Conservation (phyloP, 2,888 invertebrate species). For the Platypus cylindrus region DNA sequence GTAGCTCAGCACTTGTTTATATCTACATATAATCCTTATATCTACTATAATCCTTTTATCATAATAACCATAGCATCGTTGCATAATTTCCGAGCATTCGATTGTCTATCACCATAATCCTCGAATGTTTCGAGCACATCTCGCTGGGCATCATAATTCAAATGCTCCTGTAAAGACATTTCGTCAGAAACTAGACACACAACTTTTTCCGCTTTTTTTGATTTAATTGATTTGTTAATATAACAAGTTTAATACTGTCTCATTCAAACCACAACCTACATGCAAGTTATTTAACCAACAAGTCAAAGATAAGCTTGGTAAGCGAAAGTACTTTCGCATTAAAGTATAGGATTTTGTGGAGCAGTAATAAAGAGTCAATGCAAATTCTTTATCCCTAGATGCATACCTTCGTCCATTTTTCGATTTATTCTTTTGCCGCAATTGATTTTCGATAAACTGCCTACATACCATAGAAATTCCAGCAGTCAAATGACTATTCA, state of each 20-base stretch:
- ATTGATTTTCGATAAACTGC: too few relatives aligned
- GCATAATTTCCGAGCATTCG: slow-evolving; percentile 1
- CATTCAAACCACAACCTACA: background rate
- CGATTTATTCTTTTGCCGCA: too few relatives aligned
- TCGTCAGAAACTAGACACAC: slow-evolving; percentile 4
- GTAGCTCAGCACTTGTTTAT: slow-evolving; percentile 4
- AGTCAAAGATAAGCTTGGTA: background rate
- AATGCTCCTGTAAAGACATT: slow-evolving; percentile 3
- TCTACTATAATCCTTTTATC: slow-evolving; percentile 2
- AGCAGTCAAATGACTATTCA: too few relatives aligned
- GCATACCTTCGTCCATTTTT: background rate
- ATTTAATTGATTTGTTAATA: slow-evolving; percentile 2
- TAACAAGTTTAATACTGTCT: background rate
- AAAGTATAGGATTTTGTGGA: slow-evolving; percentile 1
- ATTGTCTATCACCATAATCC: background rate
- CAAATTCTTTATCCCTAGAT: slow-evolving; percentile 1
- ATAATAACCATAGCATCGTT: slow-evolving; percentile 5
- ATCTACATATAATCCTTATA: too few relatives aligned
- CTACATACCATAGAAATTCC: too few relatives aligned
- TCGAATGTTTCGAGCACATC: background rate
- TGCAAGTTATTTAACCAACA: background rate
- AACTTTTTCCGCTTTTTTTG: slow-evolving; percentile 4
- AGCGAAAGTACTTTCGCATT: background rate
- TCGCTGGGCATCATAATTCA: background rate
- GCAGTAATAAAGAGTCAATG: slow-evolving; percentile 1